Conservation (phyloP, 2,113 vertebrate species). For the Ranitomeya imitator region DNA sequence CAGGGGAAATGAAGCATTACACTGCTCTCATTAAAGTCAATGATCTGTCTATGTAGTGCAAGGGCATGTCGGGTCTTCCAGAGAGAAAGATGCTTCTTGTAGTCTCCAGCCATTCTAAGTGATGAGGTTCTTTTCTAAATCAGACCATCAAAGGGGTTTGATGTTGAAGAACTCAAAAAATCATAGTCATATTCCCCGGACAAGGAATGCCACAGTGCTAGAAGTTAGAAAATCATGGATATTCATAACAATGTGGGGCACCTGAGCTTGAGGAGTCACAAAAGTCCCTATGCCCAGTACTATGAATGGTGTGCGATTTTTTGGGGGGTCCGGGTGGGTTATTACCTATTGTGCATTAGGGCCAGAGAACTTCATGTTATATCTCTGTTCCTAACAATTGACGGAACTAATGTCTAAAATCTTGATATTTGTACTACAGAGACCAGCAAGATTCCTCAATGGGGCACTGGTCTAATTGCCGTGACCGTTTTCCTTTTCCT, state of each 20-base stretch:
- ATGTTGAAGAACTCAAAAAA: too few relatives aligned
- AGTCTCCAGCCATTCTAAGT: too few relatives aligned
- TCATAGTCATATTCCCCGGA: too few relatives aligned
- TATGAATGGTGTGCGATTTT: background rate
- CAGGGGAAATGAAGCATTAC: background rate
- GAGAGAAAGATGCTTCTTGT: too few relatives aligned
- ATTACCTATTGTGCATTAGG: background rate
- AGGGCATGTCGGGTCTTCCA: too few relatives aligned
- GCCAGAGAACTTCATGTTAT: background rate
- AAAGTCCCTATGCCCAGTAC: background rate
- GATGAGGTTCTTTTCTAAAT: too few relatives aligned
- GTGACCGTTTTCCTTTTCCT: slow-evolving; percentile 78
- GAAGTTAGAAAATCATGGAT: too few relatives aligned
- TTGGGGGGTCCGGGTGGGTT: background rate
- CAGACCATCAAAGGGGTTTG: too few relatives aligned
- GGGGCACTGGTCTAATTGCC: slow-evolving; percentile 81
- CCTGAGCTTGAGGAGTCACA: background rate
- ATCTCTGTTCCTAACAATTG: background rate
- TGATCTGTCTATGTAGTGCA: background rate
- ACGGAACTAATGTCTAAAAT: background rate
- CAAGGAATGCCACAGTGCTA: too few relatives aligned
- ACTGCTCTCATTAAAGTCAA: background rate
- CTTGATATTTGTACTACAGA: background rate
- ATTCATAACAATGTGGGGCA: too few relatives aligned
- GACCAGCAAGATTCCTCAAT: slow-evolving; percentile 58